A percentile compares a stretch with the other conserved stretches of the same genome.
Evolutionary conservation across 1,140 invertebrate genomes (phyloP).

Genomic region (Drosophila tristis): DNA sequence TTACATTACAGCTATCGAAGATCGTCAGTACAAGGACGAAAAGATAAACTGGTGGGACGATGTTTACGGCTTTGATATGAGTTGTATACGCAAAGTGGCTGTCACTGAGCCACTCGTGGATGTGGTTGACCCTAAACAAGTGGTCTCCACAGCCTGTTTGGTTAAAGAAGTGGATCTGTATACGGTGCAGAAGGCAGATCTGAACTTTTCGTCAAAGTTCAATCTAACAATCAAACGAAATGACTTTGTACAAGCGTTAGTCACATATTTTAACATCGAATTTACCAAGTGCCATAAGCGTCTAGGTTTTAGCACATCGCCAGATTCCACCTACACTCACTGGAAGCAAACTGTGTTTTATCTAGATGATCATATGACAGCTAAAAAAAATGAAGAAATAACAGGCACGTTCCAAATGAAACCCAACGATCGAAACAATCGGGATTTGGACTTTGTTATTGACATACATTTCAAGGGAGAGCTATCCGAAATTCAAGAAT

Average conservation of each 20-base stretch:
- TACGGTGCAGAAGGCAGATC: constrained; percentile 96
- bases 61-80: constrained; percentile 99
- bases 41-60: constrained; percentile 99
- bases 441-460: constrained; percentile 98
- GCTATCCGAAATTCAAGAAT: constrained; percentile 94
- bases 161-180: constrained; percentile 99
- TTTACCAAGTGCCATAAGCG: constrained; percentile 99
- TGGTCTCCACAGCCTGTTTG: constrained; percentile 95
- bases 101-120: constrained; percentile 99
- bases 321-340: constrained; percentile 98
- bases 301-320: constrained; percentile 99
- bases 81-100: constrained; percentile 97
- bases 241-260: constrained; percentile 98
- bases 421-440: constrained; percentile 97
- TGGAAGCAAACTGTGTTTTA: constrained; percentile 99
- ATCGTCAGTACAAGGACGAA: constrained; percentile 99
- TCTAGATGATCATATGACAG: constrained; percentile 97
- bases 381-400: constrained; percentile 97
- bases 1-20: constrained; percentile 97
- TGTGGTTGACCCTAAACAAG: constrained; percentile 98
- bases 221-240: constrained; percentile 93
- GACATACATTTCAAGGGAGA: constrained; percentile 98
- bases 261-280: constrained; percentile 99
- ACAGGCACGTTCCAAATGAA: constrained; percentile 96
- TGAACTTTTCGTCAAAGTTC: constrained; percentile 96